Conservation (phyloP, 2,888 invertebrate genomes). For the Carabus problematicus region DNA sequence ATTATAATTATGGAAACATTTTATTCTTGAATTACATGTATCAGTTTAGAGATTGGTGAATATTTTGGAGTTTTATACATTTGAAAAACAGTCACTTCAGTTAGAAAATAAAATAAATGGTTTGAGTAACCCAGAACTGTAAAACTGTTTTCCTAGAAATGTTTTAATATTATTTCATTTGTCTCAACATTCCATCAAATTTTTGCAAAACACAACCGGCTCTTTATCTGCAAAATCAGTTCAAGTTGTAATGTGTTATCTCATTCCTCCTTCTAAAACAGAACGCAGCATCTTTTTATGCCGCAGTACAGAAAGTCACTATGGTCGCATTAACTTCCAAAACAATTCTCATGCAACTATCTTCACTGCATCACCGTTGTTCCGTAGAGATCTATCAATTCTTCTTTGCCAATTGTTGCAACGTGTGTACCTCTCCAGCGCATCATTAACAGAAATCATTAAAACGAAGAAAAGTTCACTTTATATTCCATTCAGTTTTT, state of each 20-base stretch:
- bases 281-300: constrained; percentile 8
- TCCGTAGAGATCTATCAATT: constrained; percentile 8
- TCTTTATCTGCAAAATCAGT: constrained; percentile 9
- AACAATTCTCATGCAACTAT: constrained; percentile 5
- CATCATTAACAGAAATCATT: constrained; percentile 13
- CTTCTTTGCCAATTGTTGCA: constrained; percentile 16
- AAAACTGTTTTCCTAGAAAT: too few species aligned
- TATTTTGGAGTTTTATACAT: too few species aligned
- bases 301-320: not conserved
- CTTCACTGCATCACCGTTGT: not conserved
- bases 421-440: constrained; percentile 8
- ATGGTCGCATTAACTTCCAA: constrained; percentile 13
- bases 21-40: too few species aligned
- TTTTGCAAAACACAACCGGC: not conserved
- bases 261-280: not conserved
- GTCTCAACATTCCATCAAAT: too few species aligned
- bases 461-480: constrained; percentile 4
- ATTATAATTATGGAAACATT: too few species aligned
- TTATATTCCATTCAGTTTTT: constrained; percentile 16
- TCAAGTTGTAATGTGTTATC: not conserved
- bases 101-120: too few species aligned
- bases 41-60: too few species aligned
- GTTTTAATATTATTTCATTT: too few species aligned
- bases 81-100: too few species aligned
- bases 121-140: too few species aligned